Conservation (phyloP, 1,140 invertebrate species). For the Batillaria attramentaria region DNA sequence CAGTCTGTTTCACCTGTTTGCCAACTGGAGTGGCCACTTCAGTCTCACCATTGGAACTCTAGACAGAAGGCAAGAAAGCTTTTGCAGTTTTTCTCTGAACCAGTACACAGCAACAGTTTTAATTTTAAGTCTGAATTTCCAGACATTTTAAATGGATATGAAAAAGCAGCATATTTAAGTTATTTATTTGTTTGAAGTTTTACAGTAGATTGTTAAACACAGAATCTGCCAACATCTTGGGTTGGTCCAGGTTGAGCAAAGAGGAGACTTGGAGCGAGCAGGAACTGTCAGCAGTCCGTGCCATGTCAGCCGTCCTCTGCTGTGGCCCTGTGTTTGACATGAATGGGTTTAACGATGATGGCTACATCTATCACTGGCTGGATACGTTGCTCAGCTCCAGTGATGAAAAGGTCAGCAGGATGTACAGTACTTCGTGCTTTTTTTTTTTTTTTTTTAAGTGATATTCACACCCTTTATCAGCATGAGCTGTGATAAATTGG, state of each 20-base stretch:
- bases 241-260: conserved; percentile 61
- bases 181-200: no score
- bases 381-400: conserved; percentile 89
- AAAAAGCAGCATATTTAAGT: no score
- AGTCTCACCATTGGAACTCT: conserved; percentile 76
- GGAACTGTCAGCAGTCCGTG: conserved; percentile 80
- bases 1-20: conserved; percentile 92
- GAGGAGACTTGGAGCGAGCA: conserved; percentile 75
- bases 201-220: no score
- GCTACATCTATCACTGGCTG: conserved; percentile 91
- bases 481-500: not conserved
- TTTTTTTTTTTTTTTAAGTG: conserved; percentile 19
- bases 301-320: conserved; percentile 94
- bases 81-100: no score
- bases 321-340: conserved; percentile 95
- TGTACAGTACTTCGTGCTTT: conserved; percentile 13
- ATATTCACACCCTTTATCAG: not conserved
- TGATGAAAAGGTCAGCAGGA: conserved; percentile 74
- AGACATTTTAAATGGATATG: no score
- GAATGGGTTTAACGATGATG: conserved; percentile 88
- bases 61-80: conserved; percentile 68
- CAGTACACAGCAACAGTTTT: no score
- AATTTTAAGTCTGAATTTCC: no score
- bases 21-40: conserved; percentile 92
- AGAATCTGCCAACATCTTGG: no score